Evolutionary conservation across 35 echinoderm and acorn worm species (phyloP).

Genomic region (Amphiura filiformis): DNA sequence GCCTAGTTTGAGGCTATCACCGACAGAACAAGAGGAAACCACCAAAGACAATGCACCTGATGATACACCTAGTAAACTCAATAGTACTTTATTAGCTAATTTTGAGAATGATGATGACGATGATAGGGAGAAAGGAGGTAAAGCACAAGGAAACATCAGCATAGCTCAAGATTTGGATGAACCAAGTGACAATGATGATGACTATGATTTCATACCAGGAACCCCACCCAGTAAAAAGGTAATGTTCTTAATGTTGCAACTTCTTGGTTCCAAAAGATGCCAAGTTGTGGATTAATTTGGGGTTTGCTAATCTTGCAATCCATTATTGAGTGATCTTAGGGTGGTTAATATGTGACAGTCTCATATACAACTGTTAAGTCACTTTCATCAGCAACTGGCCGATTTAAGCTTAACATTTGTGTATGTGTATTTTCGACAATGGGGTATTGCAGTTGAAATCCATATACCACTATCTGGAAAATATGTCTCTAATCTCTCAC

Average conservation of each 20-base stretch:
- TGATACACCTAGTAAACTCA: background rate
- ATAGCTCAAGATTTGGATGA: background rate
- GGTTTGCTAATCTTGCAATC: no score
- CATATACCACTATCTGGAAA: background rate
- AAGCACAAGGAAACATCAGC: background rate
- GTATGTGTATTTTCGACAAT: background rate
- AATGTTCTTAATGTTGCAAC: background rate
- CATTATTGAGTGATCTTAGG: background rate
- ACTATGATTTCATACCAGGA: constrained; percentile 70
- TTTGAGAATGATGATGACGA: constrained; percentile 33
- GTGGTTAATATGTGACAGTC: background rate
- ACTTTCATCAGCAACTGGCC: background rate
- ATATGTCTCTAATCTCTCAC: no score
- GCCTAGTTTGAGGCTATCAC: background rate
- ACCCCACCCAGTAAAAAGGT: constrained; percentile 95
- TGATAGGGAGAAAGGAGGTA: background rate
- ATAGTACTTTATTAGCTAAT: constrained; percentile 42
- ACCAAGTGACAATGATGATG: constrained; percentile 51
- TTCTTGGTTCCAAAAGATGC: background rate
- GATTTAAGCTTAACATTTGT: no score
- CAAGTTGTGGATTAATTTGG: background rate
- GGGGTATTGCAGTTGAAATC: no score
- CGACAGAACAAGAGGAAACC: background rate
- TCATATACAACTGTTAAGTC: background rate
- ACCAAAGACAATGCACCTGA: background rate